phyloP scores from a whole-genome alignment of 2,113 vertebrate species.

The Centropus unirufus region DNA sequence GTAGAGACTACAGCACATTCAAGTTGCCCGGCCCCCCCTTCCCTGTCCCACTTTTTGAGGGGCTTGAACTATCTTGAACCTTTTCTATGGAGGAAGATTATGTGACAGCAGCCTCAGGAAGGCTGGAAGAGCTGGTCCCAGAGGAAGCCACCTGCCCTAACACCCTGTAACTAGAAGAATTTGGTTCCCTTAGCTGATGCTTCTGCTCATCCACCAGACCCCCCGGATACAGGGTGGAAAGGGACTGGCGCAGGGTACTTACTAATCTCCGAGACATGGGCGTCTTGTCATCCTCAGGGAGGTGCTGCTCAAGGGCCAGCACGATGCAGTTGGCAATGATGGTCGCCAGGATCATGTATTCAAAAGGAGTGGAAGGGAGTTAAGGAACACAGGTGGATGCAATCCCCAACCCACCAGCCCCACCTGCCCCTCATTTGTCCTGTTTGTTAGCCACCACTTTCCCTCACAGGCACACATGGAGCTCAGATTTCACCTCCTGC shows the following conservation, averaged over 20 bases:
- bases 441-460: neutral
- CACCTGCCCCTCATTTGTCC: neutral
- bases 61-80: neutral
- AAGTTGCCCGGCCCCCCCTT: neutral
- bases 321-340: constrained; percentile 99
- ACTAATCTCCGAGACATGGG: constrained; percentile 97
- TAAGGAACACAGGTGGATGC: constrained; percentile 78
- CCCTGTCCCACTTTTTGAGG: neutral
- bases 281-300: constrained; percentile 95
- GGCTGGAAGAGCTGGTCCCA: neutral
- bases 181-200: neutral
- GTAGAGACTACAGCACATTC: rapidly evolving
- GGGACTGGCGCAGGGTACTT: constrained; percentile 20
- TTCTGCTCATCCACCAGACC: no score
- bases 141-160: neutral
- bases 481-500: neutral
- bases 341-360: constrained; percentile 98
- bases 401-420: neutral
- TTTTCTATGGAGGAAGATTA: neutral
- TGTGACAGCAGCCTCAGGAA: neutral
- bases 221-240: rapidly evolving
- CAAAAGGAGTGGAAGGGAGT: constrained; percentile 89
- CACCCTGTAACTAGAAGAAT: neutral
- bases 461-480: neutral
- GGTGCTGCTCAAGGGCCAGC: constrained; percentile 94